Evolutionary conservation across 1,140 invertebrate genomes (phyloP).

Genomic region (Cherax quadricarinatus): DNA sequence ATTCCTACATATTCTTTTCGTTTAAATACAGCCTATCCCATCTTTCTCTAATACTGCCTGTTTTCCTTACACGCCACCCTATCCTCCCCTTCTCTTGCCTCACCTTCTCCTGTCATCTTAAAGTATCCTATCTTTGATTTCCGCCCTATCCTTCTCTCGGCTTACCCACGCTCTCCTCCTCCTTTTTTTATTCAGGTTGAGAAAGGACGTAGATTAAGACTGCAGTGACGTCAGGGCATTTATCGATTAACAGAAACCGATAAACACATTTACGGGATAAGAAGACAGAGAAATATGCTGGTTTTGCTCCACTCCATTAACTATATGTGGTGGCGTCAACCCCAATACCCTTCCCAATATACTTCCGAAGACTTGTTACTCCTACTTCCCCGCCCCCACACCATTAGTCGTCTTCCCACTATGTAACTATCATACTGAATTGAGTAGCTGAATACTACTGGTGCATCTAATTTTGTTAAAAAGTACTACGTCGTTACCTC

Average conservation of each 20-base stretch:
- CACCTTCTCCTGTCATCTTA: neutral
- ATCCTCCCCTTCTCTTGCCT: neutral
- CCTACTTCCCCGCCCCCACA: neutral
- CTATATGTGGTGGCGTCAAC: neutral
- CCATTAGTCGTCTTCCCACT: neutral
- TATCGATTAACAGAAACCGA: constrained; percentile 20
- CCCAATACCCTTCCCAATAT: too few species aligned
- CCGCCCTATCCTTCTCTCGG: neutral
- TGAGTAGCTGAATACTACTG: too few species aligned
- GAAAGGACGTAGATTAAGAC: neutral
- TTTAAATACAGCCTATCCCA: too few species aligned
- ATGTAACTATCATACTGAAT: too few species aligned
- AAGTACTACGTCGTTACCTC: too few species aligned
- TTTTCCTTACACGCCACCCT: neutral
- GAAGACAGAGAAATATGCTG: constrained; percentile 15
- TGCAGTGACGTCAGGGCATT: neutral
- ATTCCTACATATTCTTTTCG: neutral
- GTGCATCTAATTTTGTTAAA: too few species aligned
- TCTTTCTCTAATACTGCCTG: neutral
- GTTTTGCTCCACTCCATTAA: constrained; percentile 10
- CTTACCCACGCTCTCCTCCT: neutral
- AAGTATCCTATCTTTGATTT: too few species aligned
- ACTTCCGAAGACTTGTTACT: neutral
- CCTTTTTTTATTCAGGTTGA: neutral
- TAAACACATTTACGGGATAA: constrained; percentile 14